A percentile compares a stretch with the other conserved stretches of the same genome.
Conservation (phyloP, 2,113 vertebrate genomes). For the Odobenus rosmarus region DNA sequence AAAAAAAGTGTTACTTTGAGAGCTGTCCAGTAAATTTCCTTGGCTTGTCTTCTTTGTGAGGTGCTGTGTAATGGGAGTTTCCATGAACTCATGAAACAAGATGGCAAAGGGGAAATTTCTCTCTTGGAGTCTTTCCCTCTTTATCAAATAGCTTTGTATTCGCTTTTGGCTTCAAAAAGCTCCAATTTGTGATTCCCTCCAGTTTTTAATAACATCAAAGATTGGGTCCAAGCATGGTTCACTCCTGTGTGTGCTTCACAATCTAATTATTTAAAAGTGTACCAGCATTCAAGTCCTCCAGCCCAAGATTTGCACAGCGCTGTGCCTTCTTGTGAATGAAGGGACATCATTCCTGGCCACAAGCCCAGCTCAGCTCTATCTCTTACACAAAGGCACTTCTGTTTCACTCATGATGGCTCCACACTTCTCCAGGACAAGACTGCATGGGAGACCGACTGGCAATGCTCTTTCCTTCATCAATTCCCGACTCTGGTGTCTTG, state of each 20-base stretch:
- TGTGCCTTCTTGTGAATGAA: constrained; percentile 57
- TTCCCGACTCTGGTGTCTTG: neutral
- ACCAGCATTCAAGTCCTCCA: neutral
- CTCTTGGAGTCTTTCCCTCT: neutral
- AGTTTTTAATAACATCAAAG: constrained; percentile 30
- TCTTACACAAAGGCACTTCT: neutral
- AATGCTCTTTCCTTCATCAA: neutral
- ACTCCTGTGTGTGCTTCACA: neutral
- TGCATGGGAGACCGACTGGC: neutral
- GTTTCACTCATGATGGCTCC: neutral
- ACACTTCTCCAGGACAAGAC: neutral
- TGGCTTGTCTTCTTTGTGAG: constrained; percentile 39
- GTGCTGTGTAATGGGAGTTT: neutral
- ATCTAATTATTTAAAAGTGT: constrained; percentile 51
- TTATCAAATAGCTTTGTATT: constrained; percentile 52
- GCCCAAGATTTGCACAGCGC: neutral
- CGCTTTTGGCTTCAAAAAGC: neutral
- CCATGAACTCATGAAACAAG: constrained; percentile 6
- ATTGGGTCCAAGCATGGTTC: neutral
- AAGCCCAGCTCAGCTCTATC: neutral
- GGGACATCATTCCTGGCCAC: neutral
- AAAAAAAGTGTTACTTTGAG: constrained; percentile 6
- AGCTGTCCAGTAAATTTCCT: neutral
- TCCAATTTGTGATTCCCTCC: neutral
- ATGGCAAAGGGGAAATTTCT: constrained; percentile 48